These are phyloP conservation scores for Melanerpes formicivorus DNA, from an alignment of 2,113 vertebrate genomes.

Conservation along the genomic window DNA sequence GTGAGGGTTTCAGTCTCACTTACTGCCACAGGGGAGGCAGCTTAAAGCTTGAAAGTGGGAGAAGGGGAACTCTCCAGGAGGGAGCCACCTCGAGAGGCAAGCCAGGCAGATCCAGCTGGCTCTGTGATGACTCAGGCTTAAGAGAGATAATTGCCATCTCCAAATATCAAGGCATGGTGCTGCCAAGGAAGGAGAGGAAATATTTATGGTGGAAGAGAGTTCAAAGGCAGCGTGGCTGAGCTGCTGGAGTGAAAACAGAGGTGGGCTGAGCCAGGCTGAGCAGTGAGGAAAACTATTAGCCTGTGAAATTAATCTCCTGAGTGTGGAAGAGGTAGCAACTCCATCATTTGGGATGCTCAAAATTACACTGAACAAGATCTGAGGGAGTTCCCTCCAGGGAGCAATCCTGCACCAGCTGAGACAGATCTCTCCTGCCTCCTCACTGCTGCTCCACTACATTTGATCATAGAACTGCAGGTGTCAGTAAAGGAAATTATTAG, in stretches of 20 bases:
- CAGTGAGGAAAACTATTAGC: neutral
- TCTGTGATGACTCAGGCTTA: neutral
- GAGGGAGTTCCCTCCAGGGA: neutral
- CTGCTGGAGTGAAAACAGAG: neutral
- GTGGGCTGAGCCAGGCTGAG: neutral
- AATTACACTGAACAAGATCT: neutral
- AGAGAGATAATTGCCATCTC: neutral
- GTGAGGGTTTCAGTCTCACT: accelerated
- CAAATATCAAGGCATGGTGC: neutral
- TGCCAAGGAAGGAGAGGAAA: neutral
- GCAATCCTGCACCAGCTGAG: neutral
- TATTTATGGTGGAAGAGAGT: neutral
- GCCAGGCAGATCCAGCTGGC: neutral
- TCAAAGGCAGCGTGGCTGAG: neutral
- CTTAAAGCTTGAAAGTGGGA: neutral
- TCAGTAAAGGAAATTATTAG: neutral
- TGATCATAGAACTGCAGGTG: neutral
- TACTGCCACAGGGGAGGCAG: neutral
- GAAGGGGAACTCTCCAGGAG: neutral
- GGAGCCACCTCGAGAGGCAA: accelerated
- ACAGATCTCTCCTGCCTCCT: neutral
- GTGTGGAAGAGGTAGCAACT: neutral
- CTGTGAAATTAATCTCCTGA: neutral
- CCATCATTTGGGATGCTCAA: neutral
- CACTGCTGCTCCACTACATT: neutral